phyloP scores from a whole-genome alignment of 2,113 vertebrate species.

The Andinoacara biseriatus region DNA sequence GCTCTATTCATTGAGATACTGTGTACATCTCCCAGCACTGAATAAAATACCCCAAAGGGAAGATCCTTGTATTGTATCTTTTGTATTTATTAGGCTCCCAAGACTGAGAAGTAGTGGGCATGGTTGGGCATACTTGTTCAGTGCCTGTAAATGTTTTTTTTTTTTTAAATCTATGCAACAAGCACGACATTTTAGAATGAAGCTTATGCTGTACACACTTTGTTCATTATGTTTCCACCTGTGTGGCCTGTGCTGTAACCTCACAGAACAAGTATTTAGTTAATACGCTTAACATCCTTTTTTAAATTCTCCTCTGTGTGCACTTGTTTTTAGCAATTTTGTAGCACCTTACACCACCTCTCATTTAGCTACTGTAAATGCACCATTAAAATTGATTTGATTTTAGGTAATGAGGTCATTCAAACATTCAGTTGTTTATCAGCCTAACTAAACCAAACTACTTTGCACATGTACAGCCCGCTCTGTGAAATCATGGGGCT shows the following conservation, averaged over 20 bases:
- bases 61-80: not conserved
- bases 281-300: not conserved
- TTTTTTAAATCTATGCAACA: not conserved
- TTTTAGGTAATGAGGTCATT: not conserved
- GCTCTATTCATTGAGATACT: not conserved
- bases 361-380: not conserved
- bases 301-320: conserved; percentile 15
- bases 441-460: accelerated
- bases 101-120: not conserved
- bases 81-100: not conserved
- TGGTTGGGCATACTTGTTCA: not conserved
- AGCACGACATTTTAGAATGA: not conserved
- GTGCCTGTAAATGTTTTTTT: not conserved
- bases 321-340: conserved; percentile 31
- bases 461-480: not conserved
- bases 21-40: too few species aligned
- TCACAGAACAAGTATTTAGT: conserved; percentile 7
- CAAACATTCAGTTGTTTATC: not conserved
- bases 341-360: not conserved
- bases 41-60: too few species aligned
- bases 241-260: conserved; percentile 11
- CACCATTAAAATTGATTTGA: not conserved
- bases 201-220: not conserved
- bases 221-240: conserved; percentile 35
- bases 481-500: not conserved